Evolutionary conservation across 2,888 invertebrate species (phyloP), one percentile per base, ranked within the genome.

Genomic region (Orchesellides sinensis): DNA sequence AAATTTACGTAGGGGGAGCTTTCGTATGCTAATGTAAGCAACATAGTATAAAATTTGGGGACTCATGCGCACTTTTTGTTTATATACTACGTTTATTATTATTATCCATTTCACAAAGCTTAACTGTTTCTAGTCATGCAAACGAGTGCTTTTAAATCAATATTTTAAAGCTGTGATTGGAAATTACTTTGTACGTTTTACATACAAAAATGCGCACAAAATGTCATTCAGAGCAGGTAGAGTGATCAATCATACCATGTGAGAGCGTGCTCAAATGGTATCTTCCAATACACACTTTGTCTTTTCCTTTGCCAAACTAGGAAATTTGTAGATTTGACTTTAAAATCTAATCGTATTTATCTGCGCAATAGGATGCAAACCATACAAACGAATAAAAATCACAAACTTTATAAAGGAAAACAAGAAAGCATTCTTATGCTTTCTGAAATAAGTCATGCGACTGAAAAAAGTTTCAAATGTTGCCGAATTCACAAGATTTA

Each of bases 81-180:
- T n/a, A n/a, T n/a, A n/a, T n/a, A n/a, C n/a, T n/a, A n/a, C n/a
- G n/a, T n/a, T n/a, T n/a, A 49, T 49, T 19, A 19, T 49, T 21
- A 17, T 49, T 19, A 8, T 49, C 2, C 19, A 14, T 35, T 35
- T 35, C 35, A 12, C 12, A 35, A 10, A n/a, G 8, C 32, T 27
- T 72, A 75, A 82, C 74, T 75, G 75, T 47, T 17, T 40, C n/a
- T 54, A 63, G 74, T 63, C 81, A 82, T 74, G 81, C 81, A 63
- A 82, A 63, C 66, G 25, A 27, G 45, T 52, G 35, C 10, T 56
- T 70, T 29, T 23, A 35, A 49, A 63, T 63, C 40, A 63, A 63
- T 61, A 78, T 78, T 23, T n/a, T 25, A 19, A 69, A 66, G 47
- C 75, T 45, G 29, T 72, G 54, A 65, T 79, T 72, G 29, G 69